Evolutionary conservation across 1,140 invertebrate genomes (phyloP), one percentile per base, ranked within the genome.

Genomic region (Micrasema minimum): DNA sequence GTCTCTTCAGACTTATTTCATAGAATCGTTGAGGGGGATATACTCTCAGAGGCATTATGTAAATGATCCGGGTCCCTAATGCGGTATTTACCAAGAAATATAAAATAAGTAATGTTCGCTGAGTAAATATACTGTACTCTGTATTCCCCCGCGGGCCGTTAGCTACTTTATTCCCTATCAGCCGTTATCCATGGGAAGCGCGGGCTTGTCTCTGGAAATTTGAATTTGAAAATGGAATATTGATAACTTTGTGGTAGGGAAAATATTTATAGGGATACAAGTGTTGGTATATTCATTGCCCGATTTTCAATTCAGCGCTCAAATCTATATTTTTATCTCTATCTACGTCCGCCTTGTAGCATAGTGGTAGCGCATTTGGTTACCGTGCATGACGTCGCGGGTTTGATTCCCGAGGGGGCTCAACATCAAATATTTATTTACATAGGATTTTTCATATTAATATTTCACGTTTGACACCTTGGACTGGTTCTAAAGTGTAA

Each of bases 11-110:
- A 11, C 14, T 12, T 18, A 18, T 14, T 62, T 23, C 26, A 11
- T 9, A 38, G 12, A 37, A 46, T 23, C 9, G 26, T 71, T 53
- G 26, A 46, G 23, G 23, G 61, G 69, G 59, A 46, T 26, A 38
- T 43, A 16, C 23, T 45, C 43, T 45, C 26, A 50, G 35, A 66
- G 69, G 43, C 69, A 71, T 71, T 71, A 71, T 59, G 69, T 43
- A 53, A 57, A 71, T 66, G 69, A 66, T 57, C 41, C 38, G 11
- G 26, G 14, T 11, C 50, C 50, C 23, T 70, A 62, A 48, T 64
- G 59, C 55, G 20, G 53, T 31, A 43, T 46, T 59, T 59, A 48
- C 43, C 35, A 20, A 1, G 43, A 61, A 50, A 66, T 53, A 35
- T 51, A 66, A 66, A 66, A 20, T 37, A 51, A 66, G 41, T 62